phyloP scores from a whole-genome alignment of 2,797 vertebrate genomes.

The Sphenopsis melanotis region DNA sequence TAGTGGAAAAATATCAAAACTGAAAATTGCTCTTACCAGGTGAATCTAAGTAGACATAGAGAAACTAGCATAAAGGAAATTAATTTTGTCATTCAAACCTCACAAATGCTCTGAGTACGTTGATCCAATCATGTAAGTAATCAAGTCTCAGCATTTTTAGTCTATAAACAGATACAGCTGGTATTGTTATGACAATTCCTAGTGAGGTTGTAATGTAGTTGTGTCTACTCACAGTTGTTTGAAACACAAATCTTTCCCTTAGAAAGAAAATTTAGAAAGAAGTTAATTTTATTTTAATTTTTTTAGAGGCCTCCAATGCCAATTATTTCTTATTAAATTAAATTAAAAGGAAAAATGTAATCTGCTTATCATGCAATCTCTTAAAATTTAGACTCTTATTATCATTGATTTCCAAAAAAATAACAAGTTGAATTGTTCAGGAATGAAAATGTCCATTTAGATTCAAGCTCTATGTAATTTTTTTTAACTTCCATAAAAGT shows the following conservation, averaged over 20 bases:
- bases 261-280: neutral
- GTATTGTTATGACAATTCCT: neutral
- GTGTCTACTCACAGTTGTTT: neutral
- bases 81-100: neutral
- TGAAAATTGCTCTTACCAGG: neutral
- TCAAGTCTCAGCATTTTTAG: neutral
- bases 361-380: neutral
- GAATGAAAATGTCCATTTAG: neutral
- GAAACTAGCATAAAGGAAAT: neutral
- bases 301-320: neutral
- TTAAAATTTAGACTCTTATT: neutral
- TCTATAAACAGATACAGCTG: neutral
- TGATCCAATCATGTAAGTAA: fast-evolving
- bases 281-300: neutral
- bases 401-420: neutral
- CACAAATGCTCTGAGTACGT: neutral
- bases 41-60: neutral
- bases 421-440: neutral
- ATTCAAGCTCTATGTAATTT: neutral
- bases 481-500: neutral
- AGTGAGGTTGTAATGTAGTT: neutral
- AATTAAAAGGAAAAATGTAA: neutral
- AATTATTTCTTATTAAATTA: neutral
- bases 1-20: neutral
- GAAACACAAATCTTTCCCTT: neutral